Conservation (phyloP, 2,888 invertebrate species). For the Pocota personata region DNA sequence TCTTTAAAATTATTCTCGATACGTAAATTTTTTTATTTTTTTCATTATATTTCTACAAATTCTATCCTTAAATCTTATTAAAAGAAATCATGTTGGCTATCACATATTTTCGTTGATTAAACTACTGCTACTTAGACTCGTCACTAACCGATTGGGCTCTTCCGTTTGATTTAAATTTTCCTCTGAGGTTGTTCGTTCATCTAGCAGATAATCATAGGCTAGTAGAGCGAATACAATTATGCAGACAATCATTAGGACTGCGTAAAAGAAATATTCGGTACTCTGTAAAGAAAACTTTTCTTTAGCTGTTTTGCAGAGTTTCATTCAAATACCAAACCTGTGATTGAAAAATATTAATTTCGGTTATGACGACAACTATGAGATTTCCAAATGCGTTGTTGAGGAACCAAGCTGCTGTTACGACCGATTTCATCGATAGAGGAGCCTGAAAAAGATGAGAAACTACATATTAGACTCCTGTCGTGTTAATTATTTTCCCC, state of each 20-base stretch:
- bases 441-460: conserved; percentile 77
- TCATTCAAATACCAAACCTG: conserved; percentile 73
- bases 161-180: background rate
- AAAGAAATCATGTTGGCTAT: conserved; percentile 27
- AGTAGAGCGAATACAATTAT: conserved; percentile 79
- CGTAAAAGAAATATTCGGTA: conserved; percentile 81
- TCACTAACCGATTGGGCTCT: conserved; percentile 12
- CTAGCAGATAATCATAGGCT: conserved; percentile 79
- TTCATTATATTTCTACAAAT: conserved; percentile 7
- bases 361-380: conserved; percentile 80
- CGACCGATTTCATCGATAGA: conserved; percentile 81
- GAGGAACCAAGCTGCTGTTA: conserved; percentile 82
- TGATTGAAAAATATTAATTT: conserved; percentile 77
- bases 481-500: background rate
- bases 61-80: conserved; percentile 19
- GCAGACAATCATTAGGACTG: conserved; percentile 80
- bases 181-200: conserved; percentile 74
- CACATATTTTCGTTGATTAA: conserved; percentile 54
- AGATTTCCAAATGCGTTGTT: conserved; percentile 83
- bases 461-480: background rate
- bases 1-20: conserved; percentile 87
- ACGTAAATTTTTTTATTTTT: conserved; percentile 35
- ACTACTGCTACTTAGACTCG: conserved; percentile 40
- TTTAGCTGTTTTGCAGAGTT: background rate
- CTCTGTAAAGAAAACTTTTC: conserved; percentile 74